Evolutionary conservation across 2,797 vertebrate species (phyloP).

Genomic region (Pseudochaenichthys georgianus): DNA sequence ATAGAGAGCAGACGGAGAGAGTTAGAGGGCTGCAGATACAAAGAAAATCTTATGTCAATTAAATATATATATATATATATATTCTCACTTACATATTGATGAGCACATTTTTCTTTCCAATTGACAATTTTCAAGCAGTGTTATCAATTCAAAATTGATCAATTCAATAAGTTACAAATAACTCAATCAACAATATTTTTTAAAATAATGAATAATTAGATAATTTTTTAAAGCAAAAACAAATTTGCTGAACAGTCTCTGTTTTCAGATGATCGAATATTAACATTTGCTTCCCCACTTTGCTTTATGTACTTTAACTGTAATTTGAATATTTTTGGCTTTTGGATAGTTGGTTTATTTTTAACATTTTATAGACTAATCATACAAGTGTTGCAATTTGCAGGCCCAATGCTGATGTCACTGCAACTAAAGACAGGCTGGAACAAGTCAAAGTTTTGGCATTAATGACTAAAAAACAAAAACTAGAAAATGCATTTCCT

Average conservation of each 20-base stretch:
- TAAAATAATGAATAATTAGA: not conserved
- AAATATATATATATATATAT: not conserved
- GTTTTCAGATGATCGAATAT: not conserved
- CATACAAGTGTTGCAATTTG: not conserved
- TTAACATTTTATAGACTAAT: not conserved
- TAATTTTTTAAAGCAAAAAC: not conserved
- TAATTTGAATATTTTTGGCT: not conserved
- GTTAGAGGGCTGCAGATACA: conserved; percentile 28
- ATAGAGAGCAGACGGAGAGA: conserved; percentile 49
- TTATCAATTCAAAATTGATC: not conserved
- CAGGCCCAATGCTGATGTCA: not conserved
- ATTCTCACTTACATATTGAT: not conserved
- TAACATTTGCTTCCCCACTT: not conserved
- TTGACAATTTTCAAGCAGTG: not conserved
- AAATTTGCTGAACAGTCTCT: not conserved
- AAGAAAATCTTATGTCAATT: not conserved
- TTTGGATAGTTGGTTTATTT: not conserved
- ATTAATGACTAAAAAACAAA: no score
- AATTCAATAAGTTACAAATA: not conserved
- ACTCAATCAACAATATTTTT: not conserved
- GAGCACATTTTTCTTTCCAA: conserved; percentile 2
- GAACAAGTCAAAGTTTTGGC: not conserved
- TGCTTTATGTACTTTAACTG: not conserved
- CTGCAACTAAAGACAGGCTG: not conserved
- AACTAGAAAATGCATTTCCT: no score